Percentiles rank a stretch among this genome's conserved stretches.
Conservation (phyloP, 1,140 invertebrate species). For the Cyphomyrmex costatus region DNA sequence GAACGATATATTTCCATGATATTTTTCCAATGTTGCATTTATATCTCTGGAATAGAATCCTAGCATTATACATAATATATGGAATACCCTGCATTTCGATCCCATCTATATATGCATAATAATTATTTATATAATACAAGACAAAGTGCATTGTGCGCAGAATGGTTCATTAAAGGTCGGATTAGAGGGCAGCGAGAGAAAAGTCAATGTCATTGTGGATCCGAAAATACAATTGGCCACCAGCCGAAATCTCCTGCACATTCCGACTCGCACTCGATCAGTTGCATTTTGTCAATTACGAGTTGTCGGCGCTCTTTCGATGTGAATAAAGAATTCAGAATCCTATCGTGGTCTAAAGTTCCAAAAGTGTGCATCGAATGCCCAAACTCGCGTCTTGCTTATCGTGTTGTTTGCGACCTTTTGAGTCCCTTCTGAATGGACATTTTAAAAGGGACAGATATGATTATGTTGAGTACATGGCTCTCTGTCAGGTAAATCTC, state of each 20-base stretch:
- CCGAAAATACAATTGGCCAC: slow-evolving; percentile 69
- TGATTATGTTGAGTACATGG: slow-evolving; percentile 81
- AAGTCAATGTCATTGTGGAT: slow-evolving; percentile 81
- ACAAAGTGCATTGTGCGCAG: neutral
- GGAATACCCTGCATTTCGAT: neutral
- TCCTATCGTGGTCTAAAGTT: neutral
- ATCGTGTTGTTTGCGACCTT: slow-evolving; percentile 68
- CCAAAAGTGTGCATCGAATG: slow-evolving; percentile 48
- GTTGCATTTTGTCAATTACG: slow-evolving; percentile 69
- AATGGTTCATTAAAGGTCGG: slow-evolving; percentile 3
- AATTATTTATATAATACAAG: neutral
- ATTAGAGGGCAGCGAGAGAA: slow-evolving; percentile 56
- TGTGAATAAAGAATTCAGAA: slow-evolving; percentile 23
- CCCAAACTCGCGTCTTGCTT: slow-evolving; percentile 63
- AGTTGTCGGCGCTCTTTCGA: neutral
- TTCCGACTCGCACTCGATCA: slow-evolving; percentile 69
- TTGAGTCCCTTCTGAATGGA: slow-evolving; percentile 53
- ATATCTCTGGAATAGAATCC: neutral
- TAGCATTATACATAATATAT: too few species aligned
- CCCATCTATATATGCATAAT: neutral
- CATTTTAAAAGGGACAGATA: slow-evolving; percentile 69
- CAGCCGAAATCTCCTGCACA: slow-evolving; percentile 29
- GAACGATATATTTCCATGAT: neutral
- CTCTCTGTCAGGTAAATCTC: slow-evolving; percentile 78
- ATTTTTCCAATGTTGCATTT: neutral